Evolutionary conservation across 2,888 invertebrate genomes (phyloP), one percentile per base, ranked within the genome.

Genomic region (Geotrupes spiniger): DNA sequence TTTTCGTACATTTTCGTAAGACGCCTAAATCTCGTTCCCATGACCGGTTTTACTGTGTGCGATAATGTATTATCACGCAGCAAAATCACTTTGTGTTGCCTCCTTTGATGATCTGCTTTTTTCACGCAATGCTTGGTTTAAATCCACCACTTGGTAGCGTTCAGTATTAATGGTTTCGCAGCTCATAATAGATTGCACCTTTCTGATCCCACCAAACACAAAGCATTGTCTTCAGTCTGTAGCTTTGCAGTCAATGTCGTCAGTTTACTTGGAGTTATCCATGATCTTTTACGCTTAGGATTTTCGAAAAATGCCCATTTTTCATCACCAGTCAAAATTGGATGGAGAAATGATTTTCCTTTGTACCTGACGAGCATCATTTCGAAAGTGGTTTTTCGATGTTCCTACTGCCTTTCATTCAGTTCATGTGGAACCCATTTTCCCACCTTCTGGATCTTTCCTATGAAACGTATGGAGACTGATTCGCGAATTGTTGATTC

Each of bases 391-490:
- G 29, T 28, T 42, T 38, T 46, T 42, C 40, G 46, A 31, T 42
- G 39, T 40, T 39, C 36, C 14, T 43, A 4, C 8, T 29, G 31
- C 46, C 36, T 52, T 46, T 45, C 49, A 31, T 42, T 58, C 49
- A 57, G 47, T 54, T 58, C 51, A 48, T 59, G 42, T 25, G 54
- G 55, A 27, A 60, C 54, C 59, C 53, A 58, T 55, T 51, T 60
- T 56, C 56, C 54, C 5, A 36, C n/a, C 45, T 57, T 57, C 38
- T 54, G 46, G 27, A 61, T 54, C 46, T 56, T 59, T 54, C 53
- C 58, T 53, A 63, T 50, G 46, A 63, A 54, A 48, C 58, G 56
- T 46, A 47, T 46, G 36, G 50, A 57, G 44, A 58, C 43, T 39
- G 25, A 36, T 42, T 28, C 11, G 40, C 28, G 27, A 45, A 33